Percentiles rank a stretch among this genome's conserved stretches.
Conservation (phyloP, 2,797 vertebrate genomes). For the Eulemur mongoz region DNA sequence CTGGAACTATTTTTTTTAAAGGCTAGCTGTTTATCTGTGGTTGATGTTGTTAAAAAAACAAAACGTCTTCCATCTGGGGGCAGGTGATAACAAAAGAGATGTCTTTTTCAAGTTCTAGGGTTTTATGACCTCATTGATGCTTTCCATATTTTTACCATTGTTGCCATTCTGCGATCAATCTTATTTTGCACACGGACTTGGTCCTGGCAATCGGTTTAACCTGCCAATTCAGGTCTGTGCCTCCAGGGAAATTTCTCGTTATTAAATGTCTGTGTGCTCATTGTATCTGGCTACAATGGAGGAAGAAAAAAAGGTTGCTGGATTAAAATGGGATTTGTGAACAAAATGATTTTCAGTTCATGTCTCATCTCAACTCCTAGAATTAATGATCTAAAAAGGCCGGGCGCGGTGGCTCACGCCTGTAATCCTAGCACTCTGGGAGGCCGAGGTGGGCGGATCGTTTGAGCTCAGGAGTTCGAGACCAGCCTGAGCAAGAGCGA, state of each 20-base stretch:
- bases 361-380: not conserved
- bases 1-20: not conserved
- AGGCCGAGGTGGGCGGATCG: too few species aligned
- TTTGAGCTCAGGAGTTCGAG: too few species aligned
- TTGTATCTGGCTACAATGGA: not conserved
- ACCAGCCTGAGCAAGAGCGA: too few species aligned
- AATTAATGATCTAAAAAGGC: not conserved
- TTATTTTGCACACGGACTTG: not conserved
- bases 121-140: not conserved
- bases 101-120: not conserved
- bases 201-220: not conserved
- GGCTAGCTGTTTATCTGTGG: not conserved
- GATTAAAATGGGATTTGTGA: not conserved
- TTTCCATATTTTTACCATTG: not conserved
- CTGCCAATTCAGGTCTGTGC: not conserved
- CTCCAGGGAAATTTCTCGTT: not conserved
- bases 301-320: not conserved
- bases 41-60: not conserved
- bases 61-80: not conserved
- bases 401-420: too few species aligned
- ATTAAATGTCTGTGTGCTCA: not conserved
- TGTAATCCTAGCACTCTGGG: too few species aligned
- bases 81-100: not conserved
- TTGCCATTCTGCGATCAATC: not conserved
- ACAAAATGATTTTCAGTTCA: not conserved